Evolutionary conservation across 2,888 invertebrate species (phyloP).

Genomic region (Chrysolina haemoptera): DNA sequence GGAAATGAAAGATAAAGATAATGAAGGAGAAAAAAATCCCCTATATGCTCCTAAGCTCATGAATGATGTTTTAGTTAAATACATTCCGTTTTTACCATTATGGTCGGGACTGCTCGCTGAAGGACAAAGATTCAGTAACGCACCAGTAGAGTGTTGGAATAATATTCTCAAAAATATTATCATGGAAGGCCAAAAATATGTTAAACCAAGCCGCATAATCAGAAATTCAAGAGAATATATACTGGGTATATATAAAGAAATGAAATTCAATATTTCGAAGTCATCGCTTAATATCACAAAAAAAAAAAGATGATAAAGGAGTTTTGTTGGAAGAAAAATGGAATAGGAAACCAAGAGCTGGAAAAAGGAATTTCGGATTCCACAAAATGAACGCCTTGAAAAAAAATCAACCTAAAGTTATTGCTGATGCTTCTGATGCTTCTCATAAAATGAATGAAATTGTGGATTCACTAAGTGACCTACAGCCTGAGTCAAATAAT

Average conservation of each 20-base stretch:
- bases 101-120: background rate
- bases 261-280: background rate
- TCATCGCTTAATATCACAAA: background rate
- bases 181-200: background rate
- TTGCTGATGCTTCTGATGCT: too few species aligned
- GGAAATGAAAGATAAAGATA: background rate
- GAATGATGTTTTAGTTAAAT: background rate
- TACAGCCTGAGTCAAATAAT: background rate
- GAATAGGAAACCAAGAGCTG: background rate
- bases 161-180: background rate
- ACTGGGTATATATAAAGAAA: background rate
- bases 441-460: background rate
- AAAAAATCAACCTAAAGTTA: background rate
- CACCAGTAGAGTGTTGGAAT: background rate
- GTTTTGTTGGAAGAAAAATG: background rate
- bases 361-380: background rate
- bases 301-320: background rate
- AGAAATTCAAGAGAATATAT: background rate
- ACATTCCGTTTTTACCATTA: background rate
- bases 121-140: background rate
- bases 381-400: background rate
- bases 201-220: background rate
- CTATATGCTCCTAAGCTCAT: background rate
- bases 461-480: background rate
- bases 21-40: background rate